Evolutionary conservation across 2,797 vertebrate species (phyloP).

Genomic region (Ammospiza maritima): DNA sequence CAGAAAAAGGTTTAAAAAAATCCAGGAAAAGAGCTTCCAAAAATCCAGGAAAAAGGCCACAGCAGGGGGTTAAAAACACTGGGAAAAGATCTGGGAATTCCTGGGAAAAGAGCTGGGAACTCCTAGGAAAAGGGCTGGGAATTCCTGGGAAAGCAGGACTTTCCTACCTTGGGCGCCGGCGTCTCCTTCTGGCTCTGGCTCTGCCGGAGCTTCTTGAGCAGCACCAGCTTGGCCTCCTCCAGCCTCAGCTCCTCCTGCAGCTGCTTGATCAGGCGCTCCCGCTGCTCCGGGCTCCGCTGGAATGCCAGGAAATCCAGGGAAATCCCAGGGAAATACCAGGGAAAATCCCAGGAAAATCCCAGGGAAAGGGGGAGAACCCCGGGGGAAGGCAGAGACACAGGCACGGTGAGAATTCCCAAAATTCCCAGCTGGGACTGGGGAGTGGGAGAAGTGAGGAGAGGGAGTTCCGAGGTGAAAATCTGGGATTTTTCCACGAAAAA

Average conservation of each 20-base stretch:
- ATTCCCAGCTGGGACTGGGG: too few species aligned
- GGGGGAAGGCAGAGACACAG: not conserved
- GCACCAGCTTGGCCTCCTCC: slow-evolving; percentile 95
- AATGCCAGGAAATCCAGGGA: not conserved
- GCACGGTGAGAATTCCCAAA: not conserved
- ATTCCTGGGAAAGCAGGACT: not conserved
- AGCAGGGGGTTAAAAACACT: too few species aligned
- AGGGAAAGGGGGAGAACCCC: too few species aligned
- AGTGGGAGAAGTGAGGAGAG: too few species aligned
- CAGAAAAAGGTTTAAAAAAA: too few species aligned
- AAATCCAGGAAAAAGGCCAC: too few species aligned
- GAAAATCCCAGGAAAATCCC: too few species aligned
- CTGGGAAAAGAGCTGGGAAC: too few species aligned
- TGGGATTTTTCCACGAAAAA: not conserved
- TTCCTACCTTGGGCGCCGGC: slow-evolving; percentile 86
- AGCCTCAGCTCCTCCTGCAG: slow-evolving; percentile 94
- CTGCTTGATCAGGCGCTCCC: slow-evolving; percentile 91
- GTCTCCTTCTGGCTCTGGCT: slow-evolving; percentile 98
- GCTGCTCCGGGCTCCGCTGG: slow-evolving; percentile 91
- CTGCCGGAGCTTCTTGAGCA: slow-evolving; percentile 96
- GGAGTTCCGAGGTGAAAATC: not conserved
- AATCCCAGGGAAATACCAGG: not conserved
- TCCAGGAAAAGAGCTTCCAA: too few species aligned
- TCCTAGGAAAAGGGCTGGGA: not conserved
- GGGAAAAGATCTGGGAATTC: not conserved